These are phyloP conservation scores for Guaruba guarouba DNA, from an alignment of 2,113 vertebrate species.

Conservation along the genomic window DNA sequence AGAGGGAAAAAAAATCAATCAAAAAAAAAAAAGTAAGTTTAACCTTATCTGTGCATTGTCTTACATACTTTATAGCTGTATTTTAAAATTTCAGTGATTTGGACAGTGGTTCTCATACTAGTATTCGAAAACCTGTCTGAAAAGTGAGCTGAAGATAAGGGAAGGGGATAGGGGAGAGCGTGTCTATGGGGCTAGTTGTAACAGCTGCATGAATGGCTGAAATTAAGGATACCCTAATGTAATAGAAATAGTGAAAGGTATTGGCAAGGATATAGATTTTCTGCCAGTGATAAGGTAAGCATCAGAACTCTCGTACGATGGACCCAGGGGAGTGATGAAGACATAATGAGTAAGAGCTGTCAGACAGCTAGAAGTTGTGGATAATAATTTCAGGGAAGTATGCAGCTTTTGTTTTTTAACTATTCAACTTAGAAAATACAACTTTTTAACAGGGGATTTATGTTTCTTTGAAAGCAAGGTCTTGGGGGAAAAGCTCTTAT, in stretches of 20 bases:
- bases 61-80: background rate
- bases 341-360: background rate
- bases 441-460: background rate
- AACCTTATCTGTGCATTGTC: background rate
- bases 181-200: background rate
- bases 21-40: background rate
- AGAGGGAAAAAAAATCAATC: background rate
- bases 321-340: background rate
- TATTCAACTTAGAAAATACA: background rate
- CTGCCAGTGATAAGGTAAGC: background rate
- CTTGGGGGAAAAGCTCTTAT: background rate
- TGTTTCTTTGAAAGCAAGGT: background rate
- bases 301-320: background rate
- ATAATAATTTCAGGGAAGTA: background rate
- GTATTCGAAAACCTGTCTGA: background rate
- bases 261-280: background rate
- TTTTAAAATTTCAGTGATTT: background rate
- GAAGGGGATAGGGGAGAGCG: background rate
- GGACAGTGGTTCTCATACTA: background rate
- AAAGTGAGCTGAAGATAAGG: background rate
- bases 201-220: background rate
- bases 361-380: background rate
- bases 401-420: background rate
- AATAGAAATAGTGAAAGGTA: background rate
- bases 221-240: background rate